Percentiles rank a stretch among this genome's conserved stretches.
These are phyloP conservation scores for Phyllostomus discolor DNA, from an alignment of 2,113 vertebrate species.

Conservation along the genomic window DNA sequence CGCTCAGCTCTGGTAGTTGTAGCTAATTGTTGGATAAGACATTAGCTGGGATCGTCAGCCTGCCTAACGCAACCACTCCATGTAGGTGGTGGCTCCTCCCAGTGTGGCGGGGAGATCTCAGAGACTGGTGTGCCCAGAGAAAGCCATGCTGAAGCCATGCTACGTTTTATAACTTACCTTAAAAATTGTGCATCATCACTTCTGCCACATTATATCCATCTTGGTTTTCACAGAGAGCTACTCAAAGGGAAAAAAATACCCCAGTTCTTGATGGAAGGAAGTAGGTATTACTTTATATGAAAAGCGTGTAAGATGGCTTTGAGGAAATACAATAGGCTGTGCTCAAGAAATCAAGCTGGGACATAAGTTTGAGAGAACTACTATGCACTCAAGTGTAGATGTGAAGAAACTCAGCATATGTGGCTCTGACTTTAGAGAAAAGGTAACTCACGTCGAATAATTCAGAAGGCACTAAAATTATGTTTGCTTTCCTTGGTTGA, in stretches of 20 bases:
- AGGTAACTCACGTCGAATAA: background rate
- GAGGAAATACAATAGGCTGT: background rate
- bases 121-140: background rate
- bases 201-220: background rate
- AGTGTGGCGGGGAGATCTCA: background rate
- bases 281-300: background rate
- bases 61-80: fast-evolving
- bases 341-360: background rate
- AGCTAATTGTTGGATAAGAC: background rate
- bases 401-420: background rate
- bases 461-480: background rate
- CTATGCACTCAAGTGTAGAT: background rate
- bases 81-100: background rate
- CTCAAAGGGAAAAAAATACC: background rate
- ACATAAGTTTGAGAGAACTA: background rate
- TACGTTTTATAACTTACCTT: background rate
- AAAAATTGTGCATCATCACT: background rate
- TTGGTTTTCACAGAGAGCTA: background rate
- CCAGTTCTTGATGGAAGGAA: background rate
- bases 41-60: background rate
- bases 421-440: background rate
- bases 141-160: too few species aligned
- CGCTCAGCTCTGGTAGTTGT: background rate
- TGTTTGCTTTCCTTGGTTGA: background rate
- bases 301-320: background rate